Conservation (phyloP, 2,888 invertebrate species). For the Drosophila neotestacea region DNA sequence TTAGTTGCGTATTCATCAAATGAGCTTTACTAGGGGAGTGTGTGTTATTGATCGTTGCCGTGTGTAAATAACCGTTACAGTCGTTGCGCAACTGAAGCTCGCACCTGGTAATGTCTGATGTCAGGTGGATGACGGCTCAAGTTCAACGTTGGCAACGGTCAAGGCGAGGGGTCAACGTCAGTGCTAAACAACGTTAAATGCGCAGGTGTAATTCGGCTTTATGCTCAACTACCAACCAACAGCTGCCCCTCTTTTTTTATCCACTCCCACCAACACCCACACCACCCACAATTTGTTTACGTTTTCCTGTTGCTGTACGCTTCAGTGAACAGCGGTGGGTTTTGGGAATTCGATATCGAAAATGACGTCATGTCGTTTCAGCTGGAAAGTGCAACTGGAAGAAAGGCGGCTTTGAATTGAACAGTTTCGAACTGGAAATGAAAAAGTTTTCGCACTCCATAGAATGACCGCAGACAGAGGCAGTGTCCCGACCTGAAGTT, state of each 20-base stretch:
- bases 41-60: slow-evolving; percentile 59
- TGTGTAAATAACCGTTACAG: slow-evolving; percentile 8
- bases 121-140: slow-evolving; percentile 40
- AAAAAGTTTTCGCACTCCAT: slow-evolving; percentile 40
- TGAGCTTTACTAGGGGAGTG: slow-evolving; percentile 30
- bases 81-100: slow-evolving; percentile 63
- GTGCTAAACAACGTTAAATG: slow-evolving; percentile 24
- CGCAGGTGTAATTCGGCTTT: slow-evolving; percentile 64
- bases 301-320: slow-evolving; percentile 55
- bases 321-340: slow-evolving; percentile 30
- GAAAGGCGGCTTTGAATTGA: slow-evolving; percentile 43
- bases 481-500: slow-evolving; percentile 35
- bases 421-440: slow-evolving; percentile 56
- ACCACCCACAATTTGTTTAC: slow-evolving; percentile 68
- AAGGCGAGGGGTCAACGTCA: slow-evolving; percentile 73
- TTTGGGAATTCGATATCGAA: slow-evolving; percentile 64
- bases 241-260: slow-evolving; percentile 46
- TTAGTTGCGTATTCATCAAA: slow-evolving; percentile 61
- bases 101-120: slow-evolving; percentile 24
- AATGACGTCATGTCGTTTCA: slow-evolving; percentile 67
- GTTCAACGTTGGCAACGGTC: slow-evolving; percentile 66
- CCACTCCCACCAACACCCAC: slow-evolving; percentile 7
- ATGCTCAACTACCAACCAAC: slow-evolving; percentile 27
- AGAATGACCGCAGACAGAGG: slow-evolving; percentile 66
- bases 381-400: slow-evolving; percentile 67